These are phyloP conservation scores for Apis laboriosa DNA, from an alignment of 1,140 invertebrate genomes.

Conservation along the genomic window DNA sequence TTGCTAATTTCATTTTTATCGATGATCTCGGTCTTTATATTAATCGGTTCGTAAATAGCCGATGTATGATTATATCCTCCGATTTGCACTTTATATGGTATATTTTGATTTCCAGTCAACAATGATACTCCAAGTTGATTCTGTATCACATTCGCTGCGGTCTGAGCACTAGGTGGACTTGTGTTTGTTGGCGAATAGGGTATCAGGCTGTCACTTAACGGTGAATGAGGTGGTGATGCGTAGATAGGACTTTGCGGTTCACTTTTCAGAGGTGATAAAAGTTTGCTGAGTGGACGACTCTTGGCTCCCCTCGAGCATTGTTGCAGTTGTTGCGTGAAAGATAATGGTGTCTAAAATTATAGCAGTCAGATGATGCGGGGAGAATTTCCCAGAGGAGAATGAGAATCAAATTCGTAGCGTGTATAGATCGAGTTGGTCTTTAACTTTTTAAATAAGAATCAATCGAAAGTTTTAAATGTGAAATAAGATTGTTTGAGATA, in stretches of 20 bases:
- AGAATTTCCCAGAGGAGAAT: too few species aligned
- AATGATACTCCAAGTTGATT: slow-evolving; percentile 78
- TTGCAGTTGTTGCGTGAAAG: slow-evolving; percentile 90
- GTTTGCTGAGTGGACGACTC: slow-evolving; percentile 83
- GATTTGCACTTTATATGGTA: slow-evolving; percentile 75
- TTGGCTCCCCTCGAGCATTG: slow-evolving; percentile 83
- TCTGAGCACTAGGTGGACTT: slow-evolving; percentile 78
- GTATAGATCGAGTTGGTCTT: slow-evolving; percentile 31
- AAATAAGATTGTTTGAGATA: background rate
- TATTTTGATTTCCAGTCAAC: slow-evolving; percentile 75
- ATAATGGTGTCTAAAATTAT: slow-evolving; percentile 80
- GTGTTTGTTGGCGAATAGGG: slow-evolving; percentile 79
- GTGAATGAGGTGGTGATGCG: slow-evolving; percentile 91
- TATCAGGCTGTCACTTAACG: slow-evolving; percentile 86
- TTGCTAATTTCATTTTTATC: slow-evolving; percentile 73
- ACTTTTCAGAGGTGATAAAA: slow-evolving; percentile 87
- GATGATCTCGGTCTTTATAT: slow-evolving; percentile 77
- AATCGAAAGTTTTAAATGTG: background rate
- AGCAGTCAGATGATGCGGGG: slow-evolving; percentile 37
- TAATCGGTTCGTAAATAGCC: slow-evolving; percentile 78
- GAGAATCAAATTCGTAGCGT: slow-evolving; percentile 10
- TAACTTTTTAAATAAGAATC: background rate
- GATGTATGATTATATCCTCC: slow-evolving; percentile 74
- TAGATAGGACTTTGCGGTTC: slow-evolving; percentile 91
- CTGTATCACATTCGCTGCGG: slow-evolving; percentile 77